Percentiles rank a stretch among this genome's conserved stretches.
Conservation (phyloP, 2,113 vertebrate genomes). For the human region GRCh38 chrX:20607001-20607500, state of each 20-base stretch:
- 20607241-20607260: slow-evolving; percentile 12
- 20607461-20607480: not conserved
- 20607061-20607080: slow-evolving; percentile 70
- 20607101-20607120: slow-evolving; percentile 66
- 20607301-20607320: slow-evolving; percentile 6
- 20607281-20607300: slow-evolving; percentile 47
- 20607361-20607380: slow-evolving; percentile 20
- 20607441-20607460: not conserved
- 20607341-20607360: slow-evolving; percentile 28
- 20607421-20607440: not conserved
- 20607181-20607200: not conserved
- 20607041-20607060: slow-evolving; percentile 67
- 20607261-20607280: not conserved
- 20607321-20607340: slow-evolving; percentile 4
- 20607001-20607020: slow-evolving; percentile 28
- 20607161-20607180: not conserved
- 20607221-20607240: slow-evolving; percentile 27
- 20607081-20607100: slow-evolving; percentile 65
- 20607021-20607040: slow-evolving; percentile 44
- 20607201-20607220: not conserved
- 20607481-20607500: not conserved
- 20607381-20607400: slow-evolving; percentile 37
- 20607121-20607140: slow-evolving; percentile 38
- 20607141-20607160: not conserved
- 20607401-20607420: not conserved